These are phyloP conservation scores for Acronicta alni DNA, from an alignment of 2,888 invertebrate species.

Conservation along the genomic window DNA sequence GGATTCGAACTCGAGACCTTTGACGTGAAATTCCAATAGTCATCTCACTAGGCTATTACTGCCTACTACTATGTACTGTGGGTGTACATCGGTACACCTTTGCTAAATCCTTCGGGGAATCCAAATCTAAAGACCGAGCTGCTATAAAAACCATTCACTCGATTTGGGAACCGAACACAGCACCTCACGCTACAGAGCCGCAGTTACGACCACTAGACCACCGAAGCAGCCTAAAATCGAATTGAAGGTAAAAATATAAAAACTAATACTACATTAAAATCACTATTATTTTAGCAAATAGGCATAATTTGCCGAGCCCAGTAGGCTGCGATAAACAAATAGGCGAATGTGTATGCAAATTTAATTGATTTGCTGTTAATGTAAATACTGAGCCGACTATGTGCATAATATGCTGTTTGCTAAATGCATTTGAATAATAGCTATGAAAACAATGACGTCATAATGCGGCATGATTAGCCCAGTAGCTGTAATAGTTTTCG, in stretches of 20 bases:
- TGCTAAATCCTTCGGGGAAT: too few relatives aligned
- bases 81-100: too few relatives aligned
- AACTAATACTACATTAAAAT: neutral
- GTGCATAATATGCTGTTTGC: constrained; percentile 28
- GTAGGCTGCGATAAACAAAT: constrained; percentile 23
- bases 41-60: too few relatives aligned
- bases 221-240: too few relatives aligned
- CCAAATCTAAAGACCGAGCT: too few relatives aligned
- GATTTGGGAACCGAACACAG: too few relatives aligned
- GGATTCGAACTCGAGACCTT: too few relatives aligned
- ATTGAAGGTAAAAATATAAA: neutral
- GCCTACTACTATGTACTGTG: too few relatives aligned
- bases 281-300: constrained; percentile 19
- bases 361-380: constrained; percentile 42
- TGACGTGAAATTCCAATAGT: too few relatives aligned
- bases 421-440: constrained; percentile 12
- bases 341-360: constrained; percentile 42
- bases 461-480: neutral
- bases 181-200: too few relatives aligned
- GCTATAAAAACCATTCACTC: too few relatives aligned
- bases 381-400: constrained; percentile 13
- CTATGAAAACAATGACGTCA: constrained; percentile 21
- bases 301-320: constrained; percentile 25
- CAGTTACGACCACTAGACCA: too few relatives aligned
- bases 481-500: neutral